Evolutionary conservation across 2,113 vertebrate genomes (phyloP), one percentile per base, ranked within the genome.

Genomic region (Hippocampus zosterae): DNA sequence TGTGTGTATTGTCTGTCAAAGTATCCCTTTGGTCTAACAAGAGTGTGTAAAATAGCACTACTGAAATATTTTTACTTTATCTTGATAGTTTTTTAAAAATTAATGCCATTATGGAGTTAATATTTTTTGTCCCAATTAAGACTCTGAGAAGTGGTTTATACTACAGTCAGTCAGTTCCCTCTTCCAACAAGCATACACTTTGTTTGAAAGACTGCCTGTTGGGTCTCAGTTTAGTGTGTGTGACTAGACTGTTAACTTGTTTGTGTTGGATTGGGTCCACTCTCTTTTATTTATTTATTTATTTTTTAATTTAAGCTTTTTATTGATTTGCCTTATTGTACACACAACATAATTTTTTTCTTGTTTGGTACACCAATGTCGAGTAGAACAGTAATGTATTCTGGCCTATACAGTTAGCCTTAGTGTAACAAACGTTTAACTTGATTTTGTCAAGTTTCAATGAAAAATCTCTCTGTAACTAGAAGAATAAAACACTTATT

Each of bases 211-310:
- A 46, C 70, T 82, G 71, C 73, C 74, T 74, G 59, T 25, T 76
- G 52, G 63, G 55, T 73, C 71, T 66, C 69, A 76, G 69, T 60
- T 8, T 60, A 33, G 27, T 3, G 50, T 65, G 73, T 84, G 78
- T 87, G 81, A 79, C 79, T 70, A 59, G 79, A 71, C 44, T 87
- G 70, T 78, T 76, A 85, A 88, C 71, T 40, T 69, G 29, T 69
- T 73, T n/a, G 42, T 72, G 46, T 65, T 81, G 82, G 75, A 78
- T 63, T 62, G 67, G 60, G 65, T 73, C 78, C 55, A 67, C 63
- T 10, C 65, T 65, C 33, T 50, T n/a, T n/a, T 3, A n/a, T n/a
- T n/a, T n/a, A n/a, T n/a, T n/a, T n/a, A n/a, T n/a, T 18, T 27
- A 27, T 48, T 1, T 48, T 16, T 48, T 46, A 6, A 16, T 48